These are phyloP conservation scores for Pristionchus arcanus DNA, from an alignment of 2,888 invertebrate genomes.

Conservation along the genomic window DNA sequence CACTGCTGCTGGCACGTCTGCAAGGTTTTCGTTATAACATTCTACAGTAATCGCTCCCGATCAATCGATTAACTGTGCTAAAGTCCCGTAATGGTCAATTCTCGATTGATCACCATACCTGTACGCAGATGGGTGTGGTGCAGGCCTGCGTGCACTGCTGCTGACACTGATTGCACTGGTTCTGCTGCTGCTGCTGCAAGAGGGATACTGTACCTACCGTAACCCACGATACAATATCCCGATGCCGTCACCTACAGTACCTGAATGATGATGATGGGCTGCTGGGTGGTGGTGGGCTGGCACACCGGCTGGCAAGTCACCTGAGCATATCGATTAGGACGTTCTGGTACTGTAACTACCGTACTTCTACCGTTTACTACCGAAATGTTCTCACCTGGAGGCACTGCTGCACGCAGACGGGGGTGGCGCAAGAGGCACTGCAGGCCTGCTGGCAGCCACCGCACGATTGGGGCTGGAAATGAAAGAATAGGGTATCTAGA, in stretches of 20 bases:
- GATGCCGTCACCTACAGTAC: background rate
- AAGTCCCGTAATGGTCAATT: background rate
- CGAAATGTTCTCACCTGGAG: background rate
- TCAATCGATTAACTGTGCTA: too few relatives aligned
- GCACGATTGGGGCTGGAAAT: constrained; percentile 14
- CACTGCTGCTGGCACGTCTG: constrained; percentile 51
- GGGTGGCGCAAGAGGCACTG: constrained; percentile 47
- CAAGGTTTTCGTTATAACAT: background rate
- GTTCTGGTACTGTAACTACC: too few relatives aligned
- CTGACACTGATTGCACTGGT: constrained; percentile 70
- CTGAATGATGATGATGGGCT: constrained; percentile 51
- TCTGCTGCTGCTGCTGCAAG: constrained; percentile 37
- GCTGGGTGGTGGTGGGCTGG: constrained; percentile 34
- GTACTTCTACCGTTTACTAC: background rate
- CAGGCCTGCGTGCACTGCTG: constrained; percentile 63
- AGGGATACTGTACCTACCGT: background rate
- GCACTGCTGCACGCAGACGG: constrained; percentile 40
- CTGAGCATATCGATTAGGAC: background rate
- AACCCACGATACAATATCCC: background rate
- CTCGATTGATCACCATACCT: constrained; percentile 55
- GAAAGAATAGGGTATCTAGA: background rate
- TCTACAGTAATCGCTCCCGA: too few relatives aligned
- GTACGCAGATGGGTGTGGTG: constrained; percentile 65
- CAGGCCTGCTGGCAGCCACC: constrained; percentile 50
- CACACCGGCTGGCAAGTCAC: constrained; percentile 51